A percentile compares a stretch with the other conserved stretches of the same genome.
Evolutionary conservation across 2,113 vertebrate genomes (phyloP).

Genomic region (Pedionomus torquatus): DNA sequence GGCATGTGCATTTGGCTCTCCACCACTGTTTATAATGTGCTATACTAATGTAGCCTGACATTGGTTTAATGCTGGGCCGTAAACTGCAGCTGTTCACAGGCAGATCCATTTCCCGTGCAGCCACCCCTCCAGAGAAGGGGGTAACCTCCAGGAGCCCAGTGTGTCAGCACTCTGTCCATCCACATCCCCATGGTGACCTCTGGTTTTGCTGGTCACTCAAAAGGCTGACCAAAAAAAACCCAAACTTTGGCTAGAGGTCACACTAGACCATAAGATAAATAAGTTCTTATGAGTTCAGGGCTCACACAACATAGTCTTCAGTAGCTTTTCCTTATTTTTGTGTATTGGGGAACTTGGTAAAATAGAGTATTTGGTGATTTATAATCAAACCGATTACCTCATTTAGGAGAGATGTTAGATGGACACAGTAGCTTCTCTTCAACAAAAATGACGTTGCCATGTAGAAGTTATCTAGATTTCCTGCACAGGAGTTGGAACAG

Average conservation of each 20-base stretch:
- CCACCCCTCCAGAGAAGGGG: not conserved
- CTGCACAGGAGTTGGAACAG: not conserved
- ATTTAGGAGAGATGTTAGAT: not conserved
- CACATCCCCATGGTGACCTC: not conserved
- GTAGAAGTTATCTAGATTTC: constrained; percentile 40
- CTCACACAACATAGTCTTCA: not conserved
- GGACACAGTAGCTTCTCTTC: constrained; percentile 42
- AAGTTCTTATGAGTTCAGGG: not conserved
- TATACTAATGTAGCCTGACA: constrained; percentile 11
- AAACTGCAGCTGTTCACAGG: constrained; percentile 49
- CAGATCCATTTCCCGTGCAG: constrained; percentile 10
- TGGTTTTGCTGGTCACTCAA: not conserved
- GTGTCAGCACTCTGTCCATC: not conserved
- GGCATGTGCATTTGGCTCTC: not conserved
- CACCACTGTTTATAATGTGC: constrained; percentile 14
- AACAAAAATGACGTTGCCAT: not conserved
- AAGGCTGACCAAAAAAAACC: not conserved
- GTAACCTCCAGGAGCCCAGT: constrained; percentile 1
- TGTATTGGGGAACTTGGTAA: not conserved
- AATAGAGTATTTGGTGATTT: not conserved
- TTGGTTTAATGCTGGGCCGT: constrained; percentile 9
- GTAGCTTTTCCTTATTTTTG: not conserved
- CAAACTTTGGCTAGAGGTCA: not conserved
- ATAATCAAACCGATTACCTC: not conserved
- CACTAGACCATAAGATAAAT: not conserved